Base-by-base conservation (phyloP, 92 coral and sea anemone species). In the Siderastrea radians region DNA sequence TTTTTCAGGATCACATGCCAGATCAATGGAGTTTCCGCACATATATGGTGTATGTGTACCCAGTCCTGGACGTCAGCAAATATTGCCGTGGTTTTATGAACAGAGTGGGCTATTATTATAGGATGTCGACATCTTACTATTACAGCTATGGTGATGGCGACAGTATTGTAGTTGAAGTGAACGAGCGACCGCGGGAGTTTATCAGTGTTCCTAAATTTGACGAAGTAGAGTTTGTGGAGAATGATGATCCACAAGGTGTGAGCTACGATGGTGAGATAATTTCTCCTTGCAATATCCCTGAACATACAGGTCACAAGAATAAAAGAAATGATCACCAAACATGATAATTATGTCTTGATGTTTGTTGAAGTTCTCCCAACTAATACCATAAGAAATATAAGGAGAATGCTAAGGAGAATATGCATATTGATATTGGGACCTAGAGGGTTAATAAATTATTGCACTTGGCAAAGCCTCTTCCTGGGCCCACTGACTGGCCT, bases 51-150 rank as follows among this genome's bases (percentile, higher is more conserved):
- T 74, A 88, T 48, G 81, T 95, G 4, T 91, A 90, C 74, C 99
- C 99, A 49, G 92, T 97, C 5, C 72, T 97, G 66, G 86, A 93
- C 62, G 92, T 95, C 17, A 89, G 87, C 55, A 91, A 91, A 44
- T 97, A 97, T 86, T 96, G 99, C 77, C 96, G 88, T 84, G 99
- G 98, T 44, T 84, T 97, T 86, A 82, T 95, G 87, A 82, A 93
- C 80, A 73, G 72, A 49, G 89, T 88, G 1, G 93, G 95, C 11
- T 93, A 98, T 1, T 98, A 98, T 68, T 98, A 92, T 68, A 90
- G 94, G 82, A 90, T 87, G 68, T 94, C 94, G 1, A 92, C 98
- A 1, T 81, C 98, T 0, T 98, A 94, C 62, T 95, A 92, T 82
- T 86, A 88, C 85, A 78, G 93, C 72, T 87, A 89, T n/a, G 72